Conservation (phyloP, 2,797 vertebrate genomes). For the Heterohyrax brucei region DNA sequence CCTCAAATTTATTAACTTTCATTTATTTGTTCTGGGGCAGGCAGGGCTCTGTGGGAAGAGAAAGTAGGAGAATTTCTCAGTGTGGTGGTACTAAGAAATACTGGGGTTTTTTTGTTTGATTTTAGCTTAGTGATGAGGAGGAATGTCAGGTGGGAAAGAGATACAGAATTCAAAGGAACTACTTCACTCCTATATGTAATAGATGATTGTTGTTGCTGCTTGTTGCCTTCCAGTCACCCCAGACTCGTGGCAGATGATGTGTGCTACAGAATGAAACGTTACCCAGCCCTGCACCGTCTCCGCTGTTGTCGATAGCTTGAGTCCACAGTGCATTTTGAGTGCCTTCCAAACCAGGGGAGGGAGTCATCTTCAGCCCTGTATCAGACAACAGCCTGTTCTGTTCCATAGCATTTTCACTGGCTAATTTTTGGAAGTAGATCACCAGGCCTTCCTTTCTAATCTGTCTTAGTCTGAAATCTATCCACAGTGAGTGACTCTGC, state of each 20-base stretch:
- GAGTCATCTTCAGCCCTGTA: not conserved
- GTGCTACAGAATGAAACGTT: not conserved
- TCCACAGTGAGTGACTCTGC: not conserved
- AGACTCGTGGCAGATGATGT: not conserved
- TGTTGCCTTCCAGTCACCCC: not conserved
- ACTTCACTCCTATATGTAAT: not conserved
- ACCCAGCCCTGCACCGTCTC: not conserved
- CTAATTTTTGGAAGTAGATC: not conserved
- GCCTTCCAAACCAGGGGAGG: not conserved
- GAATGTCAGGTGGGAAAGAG: not conserved
- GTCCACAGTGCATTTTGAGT: not conserved
- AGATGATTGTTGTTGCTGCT: not conserved
- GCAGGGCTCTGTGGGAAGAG: not conserved
- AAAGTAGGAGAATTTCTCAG: not conserved
- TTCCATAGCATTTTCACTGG: not conserved
- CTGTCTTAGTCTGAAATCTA: not conserved
- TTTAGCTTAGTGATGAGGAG: not conserved
- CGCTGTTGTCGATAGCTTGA: not conserved
- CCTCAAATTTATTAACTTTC: not conserved
- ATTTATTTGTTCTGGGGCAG: not conserved
- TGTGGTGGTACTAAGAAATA: not conserved
- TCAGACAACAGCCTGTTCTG: not conserved
- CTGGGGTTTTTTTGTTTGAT: constrained; percentile 43
- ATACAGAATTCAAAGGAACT: not conserved
- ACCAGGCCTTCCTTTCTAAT: not conserved